A percentile compares a stretch with the other conserved stretches of the same genome.
These are phyloP conservation scores for Garra rufa DNA, from an alignment of 2,113 vertebrate genomes.

Conservation along the genomic window DNA sequence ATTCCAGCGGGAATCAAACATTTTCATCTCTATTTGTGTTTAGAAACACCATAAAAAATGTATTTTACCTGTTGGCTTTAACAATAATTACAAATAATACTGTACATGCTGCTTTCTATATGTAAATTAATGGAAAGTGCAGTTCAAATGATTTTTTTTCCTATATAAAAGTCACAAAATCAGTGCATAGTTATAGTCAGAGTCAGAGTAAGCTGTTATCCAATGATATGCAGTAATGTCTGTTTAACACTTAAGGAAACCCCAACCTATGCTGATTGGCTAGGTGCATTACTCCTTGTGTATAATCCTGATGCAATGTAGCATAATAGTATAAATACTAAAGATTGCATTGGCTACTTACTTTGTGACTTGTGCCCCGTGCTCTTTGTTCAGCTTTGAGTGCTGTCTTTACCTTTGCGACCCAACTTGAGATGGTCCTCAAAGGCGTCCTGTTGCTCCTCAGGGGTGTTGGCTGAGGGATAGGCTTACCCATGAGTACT, in stretches of 20 bases:
- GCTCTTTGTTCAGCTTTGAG: conserved; percentile 54
- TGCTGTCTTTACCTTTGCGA: conserved; percentile 59
- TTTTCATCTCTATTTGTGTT: not conserved
- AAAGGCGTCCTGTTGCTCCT: conserved; percentile 54
- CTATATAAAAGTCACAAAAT: not conserved
- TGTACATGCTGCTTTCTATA: not conserved
- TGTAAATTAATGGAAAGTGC: not conserved
- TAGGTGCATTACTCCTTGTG: not conserved
- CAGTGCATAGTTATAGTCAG: not conserved
- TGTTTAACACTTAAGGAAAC: not conserved
- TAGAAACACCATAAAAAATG: not conserved
- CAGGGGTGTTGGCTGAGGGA: conserved; percentile 53
- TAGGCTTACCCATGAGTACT: conserved; percentile 67
- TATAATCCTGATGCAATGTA: not conserved
- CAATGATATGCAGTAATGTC: not conserved
- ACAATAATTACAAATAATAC: not conserved
- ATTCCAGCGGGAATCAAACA: not conserved
- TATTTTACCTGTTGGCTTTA: not conserved
- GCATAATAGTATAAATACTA: not conserved
- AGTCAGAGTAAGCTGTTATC: not conserved
- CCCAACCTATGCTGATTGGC: not conserved
- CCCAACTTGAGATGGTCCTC: conserved; percentile 56
- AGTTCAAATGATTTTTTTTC: not conserved
- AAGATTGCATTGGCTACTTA: conserved; percentile 39
- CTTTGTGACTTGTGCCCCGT: conserved; percentile 50